Evolutionary conservation across 2,888 invertebrate species (phyloP), one percentile per base, ranked within the genome.

Genomic region (Athalia rosae): DNA sequence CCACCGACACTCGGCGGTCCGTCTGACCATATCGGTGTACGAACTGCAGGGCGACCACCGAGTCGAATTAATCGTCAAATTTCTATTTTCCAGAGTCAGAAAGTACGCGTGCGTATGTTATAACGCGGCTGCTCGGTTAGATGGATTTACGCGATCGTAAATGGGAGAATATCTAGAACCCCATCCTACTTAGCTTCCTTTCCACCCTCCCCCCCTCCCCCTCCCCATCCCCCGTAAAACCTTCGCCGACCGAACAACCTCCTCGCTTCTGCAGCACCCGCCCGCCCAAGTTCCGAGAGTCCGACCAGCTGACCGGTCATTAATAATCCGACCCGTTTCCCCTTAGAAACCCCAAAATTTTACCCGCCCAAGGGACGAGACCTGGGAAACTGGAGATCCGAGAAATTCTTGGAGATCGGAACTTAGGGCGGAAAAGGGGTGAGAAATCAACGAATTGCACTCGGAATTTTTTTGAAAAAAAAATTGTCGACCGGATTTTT

Each of bases 241-340:
- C 28, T 28, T 28, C 28, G 28, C 28, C 28, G 28, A 28, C 28
- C 28, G 28, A 28, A 28, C 28, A 28, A 28, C 28, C 28, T 28
- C 28, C 28, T 28, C 28, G 28, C 28, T 28, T 53, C 11, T 53
- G 6, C 53, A 53, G 53, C n/a, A 28, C 28, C n/a, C n/a, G n/a
- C n/a, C n/a, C n/a, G n/a, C n/a, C 28, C n/a, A 2, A 45, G 63
- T 6, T 63, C 9, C 80, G 82, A 83, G 81, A 82, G 85, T 84
- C 83, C 84, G 84, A 83, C 85, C 86, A 84, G 86, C 87, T 88
- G 88, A 89, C 88, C 87, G 86, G 88, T 88, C 89, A 89, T 89
- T 89, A 89, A 89, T 89, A 89, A 89, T 88, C 86, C 85, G 85
- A 83, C 86, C 88, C 88, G 89, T 89, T 89, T 58, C 28, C 71